Conservation (phyloP, 2,797 vertebrate species). For the Hyperoplus immaculatus region DNA sequence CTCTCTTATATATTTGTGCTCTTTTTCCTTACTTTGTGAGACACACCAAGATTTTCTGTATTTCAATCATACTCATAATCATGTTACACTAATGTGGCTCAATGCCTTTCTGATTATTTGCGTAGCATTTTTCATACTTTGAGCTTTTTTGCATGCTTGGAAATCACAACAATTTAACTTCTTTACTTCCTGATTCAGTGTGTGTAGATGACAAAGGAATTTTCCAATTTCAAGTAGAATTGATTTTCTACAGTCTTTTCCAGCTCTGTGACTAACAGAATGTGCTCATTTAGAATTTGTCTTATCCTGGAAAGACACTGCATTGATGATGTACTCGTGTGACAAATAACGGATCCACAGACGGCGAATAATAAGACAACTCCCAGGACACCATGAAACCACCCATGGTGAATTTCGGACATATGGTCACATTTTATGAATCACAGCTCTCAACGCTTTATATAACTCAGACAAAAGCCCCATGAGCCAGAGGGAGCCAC, state of each 20-base stretch:
- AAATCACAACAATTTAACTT: not conserved
- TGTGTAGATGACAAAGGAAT: not conserved
- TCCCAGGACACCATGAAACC: constrained; percentile 4
- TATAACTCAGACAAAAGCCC: constrained; percentile 8
- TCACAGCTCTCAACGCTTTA: constrained; percentile 16
- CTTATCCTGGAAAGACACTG: no score
- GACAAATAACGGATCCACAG: constrained; percentile 8
- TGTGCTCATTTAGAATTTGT: not conserved
- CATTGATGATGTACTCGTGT: not conserved
- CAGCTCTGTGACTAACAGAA: not conserved
- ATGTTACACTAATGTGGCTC: not conserved
- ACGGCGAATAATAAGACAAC: constrained; percentile 8
- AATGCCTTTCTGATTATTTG: not conserved
- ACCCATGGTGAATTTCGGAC: constrained; percentile 1
- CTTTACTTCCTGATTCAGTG: not conserved
- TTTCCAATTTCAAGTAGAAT: not conserved
- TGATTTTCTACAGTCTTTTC: not conserved
- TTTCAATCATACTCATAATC: no score
- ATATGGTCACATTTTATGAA: constrained; percentile 12
- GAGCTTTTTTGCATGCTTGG: not conserved
- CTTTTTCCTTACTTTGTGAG: no score
- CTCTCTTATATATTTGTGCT: no score
- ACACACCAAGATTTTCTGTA: no score
- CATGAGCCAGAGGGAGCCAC: not conserved
- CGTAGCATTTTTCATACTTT: not conserved